Percentiles rank a stretch among this genome's conserved stretches.
These are phyloP conservation scores for Meloidogyne hapla DNA, from an alignment of 1,140 invertebrate species.

Conservation along the genomic window DNA sequence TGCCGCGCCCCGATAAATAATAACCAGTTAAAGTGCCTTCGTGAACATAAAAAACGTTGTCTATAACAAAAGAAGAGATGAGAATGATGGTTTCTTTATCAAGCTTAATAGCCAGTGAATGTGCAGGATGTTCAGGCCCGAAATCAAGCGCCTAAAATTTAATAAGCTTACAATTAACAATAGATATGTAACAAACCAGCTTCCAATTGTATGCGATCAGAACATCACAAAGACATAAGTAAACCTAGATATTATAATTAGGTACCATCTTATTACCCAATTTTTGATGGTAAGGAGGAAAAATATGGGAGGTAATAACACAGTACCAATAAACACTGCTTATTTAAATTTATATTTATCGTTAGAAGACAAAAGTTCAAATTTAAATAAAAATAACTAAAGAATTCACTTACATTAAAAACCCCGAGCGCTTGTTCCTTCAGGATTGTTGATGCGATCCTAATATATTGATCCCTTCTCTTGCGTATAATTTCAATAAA, in stretches of 20 bases:
- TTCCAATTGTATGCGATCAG: slow-evolving; percentile 91
- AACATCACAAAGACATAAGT: slow-evolving; percentile 88
- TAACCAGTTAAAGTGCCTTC: slow-evolving; percentile 76
- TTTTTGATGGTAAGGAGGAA: no score
- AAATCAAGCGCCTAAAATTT: slow-evolving; percentile 64
- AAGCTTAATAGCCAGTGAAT: slow-evolving; percentile 34
- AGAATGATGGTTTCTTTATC: slow-evolving; percentile 35
- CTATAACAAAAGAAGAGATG: slow-evolving; percentile 61
- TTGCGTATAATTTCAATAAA: slow-evolving; percentile 68
- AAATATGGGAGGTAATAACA: no score
- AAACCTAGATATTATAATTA: slow-evolving; percentile 72
- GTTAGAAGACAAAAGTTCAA: background rate
- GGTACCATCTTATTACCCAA: no score
- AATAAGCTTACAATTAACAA: background rate
- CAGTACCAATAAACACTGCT: no score
- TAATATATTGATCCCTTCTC: slow-evolving; percentile 75
- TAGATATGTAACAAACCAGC: slow-evolving; percentile 66
- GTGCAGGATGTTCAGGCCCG: slow-evolving; percentile 68
- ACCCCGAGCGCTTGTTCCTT: slow-evolving; percentile 67
- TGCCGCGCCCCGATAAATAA: no score
- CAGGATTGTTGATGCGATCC: slow-evolving; percentile 72
- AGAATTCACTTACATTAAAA: slow-evolving; percentile 68
- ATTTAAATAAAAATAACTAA: background rate
- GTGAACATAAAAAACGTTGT: slow-evolving; percentile 80
- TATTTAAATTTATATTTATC: no score